These are phyloP conservation scores for Amblyteles armatorius DNA, from an alignment of 2,888 invertebrate genomes.

Conservation along the genomic window DNA sequence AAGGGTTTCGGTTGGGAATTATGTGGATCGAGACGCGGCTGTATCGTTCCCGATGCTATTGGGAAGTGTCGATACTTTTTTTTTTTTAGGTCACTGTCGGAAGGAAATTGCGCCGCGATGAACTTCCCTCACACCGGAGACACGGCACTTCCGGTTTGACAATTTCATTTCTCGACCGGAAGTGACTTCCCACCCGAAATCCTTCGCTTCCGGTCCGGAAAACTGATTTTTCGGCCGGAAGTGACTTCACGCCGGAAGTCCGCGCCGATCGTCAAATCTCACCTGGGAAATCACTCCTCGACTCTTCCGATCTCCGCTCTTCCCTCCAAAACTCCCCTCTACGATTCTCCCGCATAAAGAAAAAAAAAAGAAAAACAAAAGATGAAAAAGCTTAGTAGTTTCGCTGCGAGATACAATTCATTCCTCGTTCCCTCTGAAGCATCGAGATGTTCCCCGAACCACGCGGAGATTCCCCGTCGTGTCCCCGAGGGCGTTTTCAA, in stretches of 20 bases:
- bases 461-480: constrained; percentile 14
- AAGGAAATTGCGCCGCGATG: not conserved
- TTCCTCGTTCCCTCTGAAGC: constrained; percentile 72
- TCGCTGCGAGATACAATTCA: constrained; percentile 72
- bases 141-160: too few relatives aligned
- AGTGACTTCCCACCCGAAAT: too few relatives aligned
- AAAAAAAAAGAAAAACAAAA: constrained; percentile 13
- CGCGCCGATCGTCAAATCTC: not conserved
- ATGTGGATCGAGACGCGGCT: not conserved
- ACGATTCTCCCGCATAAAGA: not conserved
- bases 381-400: constrained; percentile 41
- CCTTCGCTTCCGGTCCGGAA: too few relatives aligned
- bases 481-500: constrained; percentile 72
- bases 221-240: too few relatives aligned
- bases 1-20: not conserved
- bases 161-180: too few relatives aligned
- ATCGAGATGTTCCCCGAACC: constrained; percentile 56
- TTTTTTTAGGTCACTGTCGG: not conserved
- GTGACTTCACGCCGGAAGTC: too few relatives aligned
- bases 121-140: not conserved
- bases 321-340: not conserved
- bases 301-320: constrained; percentile 17
- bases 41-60: not conserved
- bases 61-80: not conserved
- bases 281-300: not conserved